Percentiles rank a stretch among this genome's conserved stretches.
phyloP scores from a whole-genome alignment of 2,797 vertebrate species.

The Remorina albescens region DNA sequence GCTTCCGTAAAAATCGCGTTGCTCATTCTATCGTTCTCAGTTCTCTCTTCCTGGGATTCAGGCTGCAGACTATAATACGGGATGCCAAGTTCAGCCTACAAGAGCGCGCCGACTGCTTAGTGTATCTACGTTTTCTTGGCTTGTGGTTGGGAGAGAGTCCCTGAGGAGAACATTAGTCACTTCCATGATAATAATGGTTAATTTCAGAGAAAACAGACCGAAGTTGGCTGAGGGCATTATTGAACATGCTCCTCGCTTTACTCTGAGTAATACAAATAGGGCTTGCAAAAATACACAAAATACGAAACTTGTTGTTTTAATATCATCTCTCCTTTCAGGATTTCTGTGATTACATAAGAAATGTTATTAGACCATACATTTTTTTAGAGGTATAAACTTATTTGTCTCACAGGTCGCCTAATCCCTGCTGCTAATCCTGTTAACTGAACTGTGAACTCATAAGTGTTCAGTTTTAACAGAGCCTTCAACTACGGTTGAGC shows the following conservation, averaged over 20 bases:
- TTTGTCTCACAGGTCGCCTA: conserved; percentile 32
- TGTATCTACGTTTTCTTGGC: conserved; percentile 53
- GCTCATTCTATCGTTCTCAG: conserved; percentile 33
- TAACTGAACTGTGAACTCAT: conserved; percentile 23
- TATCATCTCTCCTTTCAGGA: conserved; percentile 14
- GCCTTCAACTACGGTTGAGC: conserved; percentile 23
- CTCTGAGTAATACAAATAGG: conserved; percentile 13
- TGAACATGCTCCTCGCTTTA: conserved; percentile 51
- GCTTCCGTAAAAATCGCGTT: conserved; percentile 48
- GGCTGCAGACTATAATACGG: conserved; percentile 47
- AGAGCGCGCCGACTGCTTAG: conserved; percentile 35
- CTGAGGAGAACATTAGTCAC: conserved; percentile 70
- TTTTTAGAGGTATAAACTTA: conserved; percentile 24
- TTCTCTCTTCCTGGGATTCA: conserved; percentile 46
- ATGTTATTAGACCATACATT: conserved; percentile 31
- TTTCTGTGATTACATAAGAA: not conserved
- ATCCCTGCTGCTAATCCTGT: conserved; percentile 49
- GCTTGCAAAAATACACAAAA: conserved; percentile 33
- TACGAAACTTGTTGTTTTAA: conserved; percentile 9
- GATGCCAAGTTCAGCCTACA: conserved; percentile 31
- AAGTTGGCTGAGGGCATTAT: conserved; percentile 57
- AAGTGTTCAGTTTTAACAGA: conserved; percentile 9
- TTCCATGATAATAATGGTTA: conserved; percentile 65
- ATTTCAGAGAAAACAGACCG: conserved; percentile 56
- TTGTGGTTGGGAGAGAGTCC: conserved; percentile 54